Conservation (phyloP, 2,888 invertebrate genomes). For the Volucella zonaria region DNA sequence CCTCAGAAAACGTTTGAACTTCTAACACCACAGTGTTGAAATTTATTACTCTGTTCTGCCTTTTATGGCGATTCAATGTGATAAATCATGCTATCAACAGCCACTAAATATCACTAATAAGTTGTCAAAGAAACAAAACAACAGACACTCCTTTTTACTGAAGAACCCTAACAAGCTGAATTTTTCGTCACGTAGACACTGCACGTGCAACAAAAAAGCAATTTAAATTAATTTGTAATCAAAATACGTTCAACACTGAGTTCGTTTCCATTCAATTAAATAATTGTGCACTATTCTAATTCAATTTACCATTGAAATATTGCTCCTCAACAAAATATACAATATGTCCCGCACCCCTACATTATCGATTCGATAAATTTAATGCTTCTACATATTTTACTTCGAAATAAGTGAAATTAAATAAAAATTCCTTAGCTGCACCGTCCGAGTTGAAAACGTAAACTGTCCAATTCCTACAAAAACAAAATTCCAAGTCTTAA, state of each 20-base stretch:
- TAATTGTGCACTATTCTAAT: neutral
- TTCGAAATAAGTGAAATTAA: constrained; percentile 27
- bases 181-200: neutral
- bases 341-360: neutral
- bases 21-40: too few relatives aligned
- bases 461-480: constrained; percentile 50
- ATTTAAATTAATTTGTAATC: constrained; percentile 6
- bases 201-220: neutral
- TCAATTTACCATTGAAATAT: constrained; percentile 46
- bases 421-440: constrained; percentile 11
- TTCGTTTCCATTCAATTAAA: neutral
- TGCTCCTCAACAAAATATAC: constrained; percentile 39
- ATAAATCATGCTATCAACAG: neutral
- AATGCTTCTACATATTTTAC: constrained; percentile 12
- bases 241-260: neutral
- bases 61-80: too few relatives aligned
- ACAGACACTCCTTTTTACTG: too few relatives aligned
- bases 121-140: neutral
- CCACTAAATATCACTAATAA: constrained; percentile 14
- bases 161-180: neutral
- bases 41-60: too few relatives aligned
- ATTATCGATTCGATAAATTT: constrained; percentile 5
- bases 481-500: constrained; percentile 39
- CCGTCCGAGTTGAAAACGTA: constrained; percentile 35
- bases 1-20: too few relatives aligned